Base-by-base conservation (phyloP, 2,888 invertebrate species). In the Arenicola marina region DNA sequence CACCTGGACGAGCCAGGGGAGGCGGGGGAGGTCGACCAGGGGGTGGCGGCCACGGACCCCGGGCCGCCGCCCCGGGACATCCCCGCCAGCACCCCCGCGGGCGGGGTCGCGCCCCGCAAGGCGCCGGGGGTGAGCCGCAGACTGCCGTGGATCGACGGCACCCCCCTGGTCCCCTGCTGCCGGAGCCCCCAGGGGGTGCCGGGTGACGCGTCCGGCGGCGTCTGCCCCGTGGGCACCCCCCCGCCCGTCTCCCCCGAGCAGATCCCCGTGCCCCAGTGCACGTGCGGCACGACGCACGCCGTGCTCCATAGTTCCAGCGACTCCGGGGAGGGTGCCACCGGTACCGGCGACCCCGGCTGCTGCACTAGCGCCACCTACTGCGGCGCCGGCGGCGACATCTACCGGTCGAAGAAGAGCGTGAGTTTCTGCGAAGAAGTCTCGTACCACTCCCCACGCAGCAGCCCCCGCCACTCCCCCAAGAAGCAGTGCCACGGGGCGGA, bases 381-480 rank as follows among this genome's bases (percentile, higher is more conserved):
- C 18, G 26, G 7, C 7, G n/a, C n/a, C n/a, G n/a, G n/a, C n/a
- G 33, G 31, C n/a, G 46, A 48, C 32, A 7, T 53, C 7, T 53
- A 53, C 32, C 29, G 63, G 38, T 63, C 66, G 38, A 72, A 72
- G 65, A 82, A 81, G 68, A 75, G 78, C 56, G 81, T 81, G 46
- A 80, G 79, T 63, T 82, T 82, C 71, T 79, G 80, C 1, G 78
- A 80, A 32, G 78, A 81, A 66, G 78, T 82, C 32, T 79, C 77
- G 24, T 81, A 81, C 70, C 80, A 80, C 63, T 79, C 80, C 2
- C 69, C 68, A 28, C 48, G 54, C 57, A 56, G 34, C 43, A 68
- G 63, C 55, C 68, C 68, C 2, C 62, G 58, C 31, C 43, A 29
- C 18, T 64, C 64, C 1, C 46, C 46, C 4, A 7, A n/a, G 31